Evolutionary conservation across 2,797 vertebrate genomes (phyloP).

Genomic region (Aeoliscus strigatus): DNA sequence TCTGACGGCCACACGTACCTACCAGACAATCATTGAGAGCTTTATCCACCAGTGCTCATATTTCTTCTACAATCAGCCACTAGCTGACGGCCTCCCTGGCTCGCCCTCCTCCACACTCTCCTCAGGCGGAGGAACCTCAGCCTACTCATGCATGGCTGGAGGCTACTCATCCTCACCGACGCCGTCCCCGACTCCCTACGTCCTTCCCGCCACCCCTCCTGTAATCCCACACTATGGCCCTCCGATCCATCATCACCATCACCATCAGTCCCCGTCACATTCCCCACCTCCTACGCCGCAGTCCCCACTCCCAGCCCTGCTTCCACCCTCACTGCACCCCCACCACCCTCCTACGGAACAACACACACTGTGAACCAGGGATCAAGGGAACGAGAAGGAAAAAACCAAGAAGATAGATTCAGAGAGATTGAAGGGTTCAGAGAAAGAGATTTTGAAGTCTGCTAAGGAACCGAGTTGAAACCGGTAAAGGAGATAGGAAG

Average conservation of each 20-base stretch:
- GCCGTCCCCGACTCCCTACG: slow-evolving; percentile 65
- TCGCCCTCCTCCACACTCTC: slow-evolving; percentile 55
- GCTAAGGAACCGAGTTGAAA: slow-evolving; percentile 21
- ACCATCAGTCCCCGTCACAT: slow-evolving; percentile 79
- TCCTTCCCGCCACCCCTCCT: slow-evolving; percentile 66
- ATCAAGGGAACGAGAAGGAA: slow-evolving; percentile 43
- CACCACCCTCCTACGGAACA: slow-evolving; percentile 81
- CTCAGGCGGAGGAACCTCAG: slow-evolving; percentile 51
- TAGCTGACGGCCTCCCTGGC: slow-evolving; percentile 74
- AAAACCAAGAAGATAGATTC: slow-evolving; percentile 4
- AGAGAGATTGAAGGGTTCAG: slow-evolving; percentile 20
- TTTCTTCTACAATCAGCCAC: slow-evolving; percentile 86
- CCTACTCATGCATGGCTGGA: slow-evolving; percentile 66
- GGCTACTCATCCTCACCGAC: slow-evolving; percentile 61
- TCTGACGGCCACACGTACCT: slow-evolving; percentile 88
- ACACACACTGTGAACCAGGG: slow-evolving; percentile 82
- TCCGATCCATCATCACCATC: slow-evolving; percentile 64
- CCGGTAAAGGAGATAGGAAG: slow-evolving; percentile 28
- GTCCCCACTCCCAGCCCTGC: slow-evolving; percentile 79
- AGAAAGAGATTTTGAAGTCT: slow-evolving; percentile 33
- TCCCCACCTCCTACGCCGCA: slow-evolving; percentile 84
- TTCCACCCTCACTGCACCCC: slow-evolving; percentile 75
- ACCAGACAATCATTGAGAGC: slow-evolving; percentile 97
- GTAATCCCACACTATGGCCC: slow-evolving; percentile 75
- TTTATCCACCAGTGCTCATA: slow-evolving; percentile 91